Evolutionary conservation across 2,113 vertebrate species (phyloP), one percentile per base, ranked within the genome.

Genomic region (Vulpes vulpes): DNA sequence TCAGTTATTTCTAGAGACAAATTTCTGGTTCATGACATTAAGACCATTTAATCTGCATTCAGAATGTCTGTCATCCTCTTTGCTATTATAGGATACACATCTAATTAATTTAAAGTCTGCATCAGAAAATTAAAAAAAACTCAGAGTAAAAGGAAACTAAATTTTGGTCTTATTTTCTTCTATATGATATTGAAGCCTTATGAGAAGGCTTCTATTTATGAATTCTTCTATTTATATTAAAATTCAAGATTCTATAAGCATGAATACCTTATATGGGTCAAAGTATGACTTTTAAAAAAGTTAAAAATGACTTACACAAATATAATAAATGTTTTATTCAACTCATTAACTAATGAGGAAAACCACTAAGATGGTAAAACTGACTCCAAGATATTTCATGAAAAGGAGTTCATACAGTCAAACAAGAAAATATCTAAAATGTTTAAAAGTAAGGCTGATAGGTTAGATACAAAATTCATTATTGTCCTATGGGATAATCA

Each of bases 1-100:
- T 62, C n/a, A 60, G 93, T 86, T 96, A 93, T 82, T 96, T 96
- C 79, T 86, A 83, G 51, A 67, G n/a, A 88, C 57, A 84, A 55
- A 55, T 84, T 80, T 20, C 59, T 94, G 30, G 43, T 84, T 93
- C 55, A 73, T 62, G 51, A 74, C 23, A 88, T 88, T 91, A 95
- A 91, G 69, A 91, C 27, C 49, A 79, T 84, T 95, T 93, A 84
- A 57, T 97, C n/a, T 91, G 14, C 49, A 14, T 91, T 89, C 32
- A 81, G 32, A 97, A 84, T 84, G n/a, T 8, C 25, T 74, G 11
- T 57, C 51, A 59, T 78, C 53, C 51, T 96, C 38, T 78, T 94
- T 83, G 71, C 35, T 69, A 53, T 80, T 32, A 73, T 11, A 79
- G 16, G 38, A 76, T 95, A 84, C 23, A 88, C 27, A 83, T 87